Base-by-base conservation (phyloP, 2,113 vertebrate genomes). In the Tylochromis polylepis region DNA sequence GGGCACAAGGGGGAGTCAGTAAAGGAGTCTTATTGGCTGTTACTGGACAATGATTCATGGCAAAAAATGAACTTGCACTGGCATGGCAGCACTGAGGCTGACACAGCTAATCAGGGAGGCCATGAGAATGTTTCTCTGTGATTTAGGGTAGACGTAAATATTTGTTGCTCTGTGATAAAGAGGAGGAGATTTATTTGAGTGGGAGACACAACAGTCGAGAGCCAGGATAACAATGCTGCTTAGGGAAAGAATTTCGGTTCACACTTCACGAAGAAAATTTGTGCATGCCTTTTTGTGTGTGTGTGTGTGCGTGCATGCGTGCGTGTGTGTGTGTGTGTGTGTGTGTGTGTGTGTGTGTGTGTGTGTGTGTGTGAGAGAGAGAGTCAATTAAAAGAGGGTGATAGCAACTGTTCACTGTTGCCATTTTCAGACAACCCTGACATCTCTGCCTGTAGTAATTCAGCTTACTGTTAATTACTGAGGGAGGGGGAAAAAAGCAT, bases 41-140 rank as follows among this genome's bases (percentile, higher is more conserved):
- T 62, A 81, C 77, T 75, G 87, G 84, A 92, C 86, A 86, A 87
- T 91, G 90, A 88, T 59, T 89, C 84, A 84, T 57, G 79, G 22
- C 56, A 34, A 83, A 89, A 90, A 87, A 90, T 88, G 58, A 92
- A 89, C 53, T 81, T 5, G 80, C 22, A 58, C 62, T 80, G 72
- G 78, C 58, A 62, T 11, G 57, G 78, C 81, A 36, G 29, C 51
- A 81, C 82, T 27, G 34, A 5, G 55, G 77, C 56, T 93, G 91
- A 92, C 90, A 88, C 41, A 83, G 85, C 70, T 60, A 60, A 85
- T 83, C 77, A 77, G 27, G 15, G 60, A 92, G 88, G 87, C 90
- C 91, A 92, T 93, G 91, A 94, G 93, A 95, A 94, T 90, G 91
- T 94, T 92, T 94, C 78, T 85, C 83, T 12, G 83, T 88, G 92